phyloP scores from a whole-genome alignment of 2,888 invertebrate species.

The Xiphydria camelus region DNA sequence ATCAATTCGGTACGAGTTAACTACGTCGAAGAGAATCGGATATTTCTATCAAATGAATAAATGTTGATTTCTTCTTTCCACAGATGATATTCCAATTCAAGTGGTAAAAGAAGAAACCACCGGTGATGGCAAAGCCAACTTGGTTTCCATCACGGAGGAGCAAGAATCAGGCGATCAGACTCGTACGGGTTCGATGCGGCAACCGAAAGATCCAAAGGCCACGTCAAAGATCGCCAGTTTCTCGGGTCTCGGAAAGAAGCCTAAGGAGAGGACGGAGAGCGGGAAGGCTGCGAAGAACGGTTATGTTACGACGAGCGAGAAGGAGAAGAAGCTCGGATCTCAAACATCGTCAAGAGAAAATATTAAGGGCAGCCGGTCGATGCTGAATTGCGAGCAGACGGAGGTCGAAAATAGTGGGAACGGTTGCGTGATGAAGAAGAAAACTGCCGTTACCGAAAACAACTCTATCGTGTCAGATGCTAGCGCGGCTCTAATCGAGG shows the following conservation, averaged over 20 bases:
- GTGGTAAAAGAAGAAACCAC: conserved; percentile 65
- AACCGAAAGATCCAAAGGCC: conserved; percentile 61
- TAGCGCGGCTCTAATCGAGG: conserved; percentile 56
- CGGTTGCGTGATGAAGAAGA: conserved; percentile 56
- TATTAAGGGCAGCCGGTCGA: conserved; percentile 40
- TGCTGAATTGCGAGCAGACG: conserved; percentile 41
- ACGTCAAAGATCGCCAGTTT: conserved; percentile 64
- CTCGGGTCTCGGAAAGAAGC: conserved; percentile 69
- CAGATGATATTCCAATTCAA: conserved; percentile 90
- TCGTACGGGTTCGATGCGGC: conserved; percentile 62
- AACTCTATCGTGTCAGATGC: conserved; percentile 55
- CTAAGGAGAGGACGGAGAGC: conserved; percentile 56
- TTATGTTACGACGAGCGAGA: conserved; percentile 41
- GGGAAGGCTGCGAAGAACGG: conserved; percentile 47
- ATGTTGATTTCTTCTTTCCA: conserved; percentile 46
- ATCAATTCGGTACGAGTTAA: no score
- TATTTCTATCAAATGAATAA: conserved; percentile 17
- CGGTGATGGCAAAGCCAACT: conserved; percentile 62
- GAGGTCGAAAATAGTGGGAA: conserved; percentile 59
- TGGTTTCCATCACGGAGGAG: conserved; percentile 73
- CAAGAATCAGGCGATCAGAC: conserved; percentile 60
- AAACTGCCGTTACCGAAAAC: conserved; percentile 55
- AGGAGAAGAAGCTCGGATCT: conserved; percentile 57
- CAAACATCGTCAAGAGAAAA: conserved; percentile 38
- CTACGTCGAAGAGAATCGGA: no score